Evolutionary conservation across 2,797 vertebrate genomes (phyloP).

Genomic region (Kryptopterus vitreolus): DNA sequence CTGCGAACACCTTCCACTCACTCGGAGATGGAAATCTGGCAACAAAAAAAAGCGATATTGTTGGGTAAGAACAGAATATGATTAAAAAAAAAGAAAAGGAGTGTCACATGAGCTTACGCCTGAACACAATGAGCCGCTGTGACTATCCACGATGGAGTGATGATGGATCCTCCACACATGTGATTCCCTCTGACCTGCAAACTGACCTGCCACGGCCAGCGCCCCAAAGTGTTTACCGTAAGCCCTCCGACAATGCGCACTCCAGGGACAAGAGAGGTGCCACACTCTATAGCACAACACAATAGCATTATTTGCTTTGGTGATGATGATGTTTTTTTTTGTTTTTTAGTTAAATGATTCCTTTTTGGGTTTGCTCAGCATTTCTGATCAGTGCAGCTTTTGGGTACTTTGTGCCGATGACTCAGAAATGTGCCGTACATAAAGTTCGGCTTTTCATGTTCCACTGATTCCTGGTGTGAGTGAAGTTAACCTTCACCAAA

Average conservation of each 20-base stretch:
- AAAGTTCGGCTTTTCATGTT: neutral
- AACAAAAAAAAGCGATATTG: slow-evolving; percentile 3
- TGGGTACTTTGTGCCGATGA: neutral
- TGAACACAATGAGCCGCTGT: slow-evolving; percentile 90
- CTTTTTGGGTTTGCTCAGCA: neutral
- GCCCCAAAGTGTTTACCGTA: slow-evolving; percentile 54
- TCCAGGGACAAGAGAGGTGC: slow-evolving; percentile 42
- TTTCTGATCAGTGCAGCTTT: neutral
- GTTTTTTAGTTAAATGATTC: neutral
- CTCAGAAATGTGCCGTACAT: neutral
- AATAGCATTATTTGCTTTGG: neutral
- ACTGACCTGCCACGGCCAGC: slow-evolving; percentile 95
- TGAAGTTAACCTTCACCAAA: slow-evolving; percentile 25
- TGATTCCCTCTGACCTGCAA: slow-evolving; percentile 74
- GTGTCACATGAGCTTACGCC: slow-evolving; percentile 62
- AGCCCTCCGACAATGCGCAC: slow-evolving; percentile 84
- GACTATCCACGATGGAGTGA: slow-evolving; percentile 82
- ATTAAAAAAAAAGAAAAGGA: neutral
- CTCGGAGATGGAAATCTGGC: slow-evolving; percentile 48
- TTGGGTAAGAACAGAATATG: neutral
- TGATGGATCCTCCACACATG: slow-evolving; percentile 85
- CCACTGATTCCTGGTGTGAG: neutral
- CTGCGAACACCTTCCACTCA: slow-evolving; percentile 73
- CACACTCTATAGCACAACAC: slow-evolving; percentile 12
- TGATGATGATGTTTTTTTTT: no score